Evolutionary conservation across 1,140 invertebrate genomes (phyloP), one percentile per base, ranked within the genome.

Genomic region (Aphis craccivora): DNA sequence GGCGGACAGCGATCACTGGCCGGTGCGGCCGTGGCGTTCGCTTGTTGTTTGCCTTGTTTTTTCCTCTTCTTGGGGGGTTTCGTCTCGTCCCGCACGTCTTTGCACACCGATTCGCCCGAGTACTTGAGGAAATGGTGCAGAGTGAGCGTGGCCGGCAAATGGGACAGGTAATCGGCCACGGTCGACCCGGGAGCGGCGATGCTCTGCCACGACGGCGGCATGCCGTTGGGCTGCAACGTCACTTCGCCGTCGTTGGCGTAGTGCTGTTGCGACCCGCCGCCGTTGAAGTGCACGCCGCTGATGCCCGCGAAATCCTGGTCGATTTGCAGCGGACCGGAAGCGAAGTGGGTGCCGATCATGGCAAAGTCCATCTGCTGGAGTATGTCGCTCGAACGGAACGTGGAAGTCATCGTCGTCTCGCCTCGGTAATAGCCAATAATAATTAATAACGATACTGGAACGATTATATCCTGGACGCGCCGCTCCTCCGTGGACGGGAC

Each of bases 101-200:
- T 97, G 94, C 97, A 97, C 51, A 97, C 97, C 94, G 96, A 97
- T 95, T 97, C 97, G 0, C 97, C 97, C 1, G 97, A 98, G 95
- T 98, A 98, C 95, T 98, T 98, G 23, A 98, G 96, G 94, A 98
- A 97, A 95, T 98, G 97, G 94, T 98, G 97, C 60, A 98, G 95
- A 84, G 97, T 97, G 45, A 98, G 95, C 83, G 97, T 97, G 51
- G 97, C 96, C 67, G 97, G 97, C 94, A 97, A 95, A 94, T 97
- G 97, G 81, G 97, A 97, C 88, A 98, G 96, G 95, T 98, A 98
- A 95, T 98, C 97, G 18, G 97, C 97, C 23, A 98, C 97, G 0
- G 97, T 97, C 5, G 97, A 97, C 84, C 97, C 97, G 40, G 97
- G 96, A 20, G 97, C 96, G 7, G 96, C 96, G 81, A 98, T 95